Percentiles rank a stretch among this genome's conserved stretches.
These are phyloP conservation scores for Myotis daubentonii DNA, from an alignment of 2,797 vertebrate genomes.

Conservation along the genomic window DNA sequence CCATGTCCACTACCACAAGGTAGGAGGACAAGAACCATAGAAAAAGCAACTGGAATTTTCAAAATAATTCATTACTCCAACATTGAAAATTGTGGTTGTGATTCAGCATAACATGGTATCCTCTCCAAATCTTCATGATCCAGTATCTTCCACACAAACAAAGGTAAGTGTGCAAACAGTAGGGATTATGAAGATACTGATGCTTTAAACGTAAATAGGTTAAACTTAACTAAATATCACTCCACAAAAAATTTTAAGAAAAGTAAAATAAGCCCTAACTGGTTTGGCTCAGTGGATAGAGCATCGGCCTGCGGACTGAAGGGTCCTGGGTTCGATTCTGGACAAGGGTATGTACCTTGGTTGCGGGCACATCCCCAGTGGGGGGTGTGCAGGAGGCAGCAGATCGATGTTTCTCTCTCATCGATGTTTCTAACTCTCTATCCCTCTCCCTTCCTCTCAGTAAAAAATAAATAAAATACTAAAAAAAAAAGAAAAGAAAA, in stretches of 20 bases:
- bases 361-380: too few species aligned
- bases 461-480: too few species aligned
- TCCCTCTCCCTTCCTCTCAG: too few species aligned
- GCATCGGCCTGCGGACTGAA: too few species aligned
- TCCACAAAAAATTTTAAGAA: neutral
- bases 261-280: neutral
- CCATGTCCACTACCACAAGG: neutral
- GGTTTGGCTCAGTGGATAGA: too few species aligned
- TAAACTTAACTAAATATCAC: neutral
- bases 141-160: neutral
- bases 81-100: neutral
- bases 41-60: neutral
- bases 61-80: neutral
- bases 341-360: too few species aligned
- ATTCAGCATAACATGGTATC: neutral
- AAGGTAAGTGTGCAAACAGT: neutral
- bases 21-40: neutral
- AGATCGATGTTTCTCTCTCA: too few species aligned
- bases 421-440: too few species aligned
- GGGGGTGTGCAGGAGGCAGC: too few species aligned
- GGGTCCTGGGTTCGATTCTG: too few species aligned
- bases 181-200: neutral
- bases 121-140: neutral
- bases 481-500: neutral
- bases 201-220: neutral